A percentile compares a stretch with the other conserved stretches of the same genome.
Evolutionary conservation across 2,797 vertebrate genomes (phyloP).

Genomic region (Botia kubotai): DNA sequence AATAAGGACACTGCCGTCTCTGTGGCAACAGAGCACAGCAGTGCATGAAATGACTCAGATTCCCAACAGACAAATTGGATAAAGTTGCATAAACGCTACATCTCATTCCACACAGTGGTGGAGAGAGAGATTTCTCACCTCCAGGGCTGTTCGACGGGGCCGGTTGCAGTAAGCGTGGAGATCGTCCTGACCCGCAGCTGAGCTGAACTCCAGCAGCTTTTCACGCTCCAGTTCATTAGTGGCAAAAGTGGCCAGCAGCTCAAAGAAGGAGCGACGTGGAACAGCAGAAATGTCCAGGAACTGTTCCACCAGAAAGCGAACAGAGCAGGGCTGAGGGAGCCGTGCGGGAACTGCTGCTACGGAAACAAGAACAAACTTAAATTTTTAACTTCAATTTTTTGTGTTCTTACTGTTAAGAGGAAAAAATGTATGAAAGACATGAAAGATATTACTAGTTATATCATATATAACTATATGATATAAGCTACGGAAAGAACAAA

Average conservation of each 20-base stretch:
- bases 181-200: slow-evolving; percentile 86
- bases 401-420: not conserved
- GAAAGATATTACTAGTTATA: not conserved
- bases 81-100: not conserved
- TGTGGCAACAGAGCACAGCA: not conserved
- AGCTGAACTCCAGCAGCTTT: slow-evolving; percentile 90
- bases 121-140: slow-evolving; percentile 79
- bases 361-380: slow-evolving; percentile 42
- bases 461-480: no score
- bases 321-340: slow-evolving; percentile 84
- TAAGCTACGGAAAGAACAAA: not conserved
- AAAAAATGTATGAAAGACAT: not conserved
- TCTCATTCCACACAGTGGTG: not conserved
- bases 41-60: not conserved
- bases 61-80: not conserved
- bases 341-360: slow-evolving; percentile 68
- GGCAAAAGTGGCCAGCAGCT: slow-evolving; percentile 83
- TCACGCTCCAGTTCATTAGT: slow-evolving; percentile 82
- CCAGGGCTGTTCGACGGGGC: slow-evolving; percentile 86
- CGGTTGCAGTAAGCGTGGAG: slow-evolving; percentile 88
- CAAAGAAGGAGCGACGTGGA: slow-evolving; percentile 90
- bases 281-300: slow-evolving; percentile 87
- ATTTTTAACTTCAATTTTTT: slow-evolving; percentile 11
- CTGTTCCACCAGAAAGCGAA: slow-evolving; percentile 80
- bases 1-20: not conserved